phyloP scores from a whole-genome alignment of 2,888 invertebrate genomes.

The Ypsolopha scabrella region DNA sequence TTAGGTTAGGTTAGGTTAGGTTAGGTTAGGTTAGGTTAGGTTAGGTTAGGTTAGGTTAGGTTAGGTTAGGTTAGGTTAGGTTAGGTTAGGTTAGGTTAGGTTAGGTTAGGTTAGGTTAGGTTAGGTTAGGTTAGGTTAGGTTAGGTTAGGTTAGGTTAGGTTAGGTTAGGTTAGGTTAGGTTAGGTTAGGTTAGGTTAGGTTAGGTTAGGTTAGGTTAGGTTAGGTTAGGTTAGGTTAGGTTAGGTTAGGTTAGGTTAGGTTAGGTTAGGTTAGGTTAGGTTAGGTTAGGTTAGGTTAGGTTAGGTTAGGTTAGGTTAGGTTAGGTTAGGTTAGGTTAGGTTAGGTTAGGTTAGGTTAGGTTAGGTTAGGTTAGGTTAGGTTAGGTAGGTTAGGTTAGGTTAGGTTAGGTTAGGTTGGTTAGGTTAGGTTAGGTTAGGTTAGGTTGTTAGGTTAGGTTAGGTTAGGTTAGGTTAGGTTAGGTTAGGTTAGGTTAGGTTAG shows the following conservation, averaged over 20 bases:
- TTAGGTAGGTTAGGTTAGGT: conserved; percentile 10
- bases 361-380: conserved; percentile 16
- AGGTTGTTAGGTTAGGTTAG: conserved; percentile 12
- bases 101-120: conserved; percentile 9
- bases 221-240: conserved; percentile 15
- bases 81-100: conserved; percentile 17
- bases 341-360: conserved; percentile 15
- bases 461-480: conserved; percentile 15
- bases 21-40: conserved; percentile 20
- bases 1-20: conserved; percentile 21
- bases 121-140: conserved; percentile 15
- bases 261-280: conserved; percentile 11
- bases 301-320: conserved; percentile 15
- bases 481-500: conserved; percentile 13
- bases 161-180: conserved; percentile 18
- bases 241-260: conserved; percentile 10
- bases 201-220: conserved; percentile 17
- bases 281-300: conserved; percentile 16
- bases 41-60: conserved; percentile 8
- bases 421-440: conserved; percentile 12
- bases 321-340: conserved; percentile 15
- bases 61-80: conserved; percentile 13
- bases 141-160: conserved; percentile 16
- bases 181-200: conserved; percentile 16
- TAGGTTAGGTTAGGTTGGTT: conserved; percentile 16